phyloP scores from a whole-genome alignment of 2,797 vertebrate species.

The Enteromius anoplus region DNA sequence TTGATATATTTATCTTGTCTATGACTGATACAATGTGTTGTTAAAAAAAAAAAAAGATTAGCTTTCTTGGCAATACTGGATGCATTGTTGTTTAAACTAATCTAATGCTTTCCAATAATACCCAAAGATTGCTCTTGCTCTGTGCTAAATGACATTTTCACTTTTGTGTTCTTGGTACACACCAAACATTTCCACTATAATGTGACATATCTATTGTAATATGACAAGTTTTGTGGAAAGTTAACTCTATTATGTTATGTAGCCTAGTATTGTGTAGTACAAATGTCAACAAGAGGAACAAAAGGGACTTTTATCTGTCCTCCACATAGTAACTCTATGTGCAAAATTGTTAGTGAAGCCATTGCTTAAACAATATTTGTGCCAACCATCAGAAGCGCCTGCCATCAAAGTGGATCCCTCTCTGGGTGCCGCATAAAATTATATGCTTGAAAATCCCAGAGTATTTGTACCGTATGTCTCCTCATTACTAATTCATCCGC shows the following conservation, averaged over 20 bases:
- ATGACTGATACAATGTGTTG: slow-evolving; percentile 30
- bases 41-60: slow-evolving; percentile 49
- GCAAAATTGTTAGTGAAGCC: slow-evolving; percentile 26
- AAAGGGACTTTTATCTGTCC: not conserved
- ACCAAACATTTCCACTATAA: slow-evolving; percentile 9
- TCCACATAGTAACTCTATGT: slow-evolving; percentile 29
- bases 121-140: slow-evolving; percentile 1
- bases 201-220: not conserved
- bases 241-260: not conserved
- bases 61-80: slow-evolving; percentile 49
- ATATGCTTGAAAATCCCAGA: slow-evolving; percentile 54
- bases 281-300: slow-evolving; percentile 45
- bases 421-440: slow-evolving; percentile 47
- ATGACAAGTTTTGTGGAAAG: not conserved
- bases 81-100: slow-evolving; percentile 21
- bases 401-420: slow-evolving; percentile 35
- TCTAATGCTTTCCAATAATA: slow-evolving; percentile 22
- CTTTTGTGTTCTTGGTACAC: not conserved
- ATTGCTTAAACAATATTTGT: slow-evolving; percentile 39
- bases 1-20: slow-evolving; percentile 57
- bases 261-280: not conserved
- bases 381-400: slow-evolving; percentile 38
- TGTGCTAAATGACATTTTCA: slow-evolving; percentile 8
- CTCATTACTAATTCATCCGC: slow-evolving; percentile 65
- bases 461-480: slow-evolving; percentile 53